Conservation (phyloP, 2,797 vertebrate genomes). For the Pseudochirops corinnae region DNA sequence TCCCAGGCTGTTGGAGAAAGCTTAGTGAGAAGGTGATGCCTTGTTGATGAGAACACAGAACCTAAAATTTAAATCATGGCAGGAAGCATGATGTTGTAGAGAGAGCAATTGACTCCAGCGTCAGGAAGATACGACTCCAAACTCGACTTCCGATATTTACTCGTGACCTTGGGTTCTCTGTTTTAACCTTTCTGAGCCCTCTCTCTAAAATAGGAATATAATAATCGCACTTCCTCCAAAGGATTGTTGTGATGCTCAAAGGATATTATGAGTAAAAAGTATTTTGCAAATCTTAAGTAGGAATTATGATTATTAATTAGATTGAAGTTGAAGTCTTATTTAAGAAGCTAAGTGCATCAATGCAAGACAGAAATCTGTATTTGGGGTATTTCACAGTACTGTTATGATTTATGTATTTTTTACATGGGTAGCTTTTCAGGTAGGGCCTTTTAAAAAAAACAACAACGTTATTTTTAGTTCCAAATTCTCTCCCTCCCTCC, state of each 20-base stretch:
- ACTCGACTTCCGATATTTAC: neutral
- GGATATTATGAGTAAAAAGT: neutral
- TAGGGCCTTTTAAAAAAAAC: neutral
- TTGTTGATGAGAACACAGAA: neutral
- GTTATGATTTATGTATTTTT: neutral
- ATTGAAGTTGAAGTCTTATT: neutral
- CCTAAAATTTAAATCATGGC: neutral
- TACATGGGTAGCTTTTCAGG: neutral
- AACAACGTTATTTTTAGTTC: neutral
- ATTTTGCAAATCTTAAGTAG: neutral
- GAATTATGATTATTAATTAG: neutral
- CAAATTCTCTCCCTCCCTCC: neutral
- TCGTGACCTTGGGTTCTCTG: neutral
- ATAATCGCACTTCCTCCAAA: neutral
- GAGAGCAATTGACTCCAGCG: neutral
- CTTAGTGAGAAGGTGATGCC: too few relatives aligned
- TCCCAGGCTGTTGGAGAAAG: too few relatives aligned
- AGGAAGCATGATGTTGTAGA: neutral
- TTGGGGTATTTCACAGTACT: neutral
- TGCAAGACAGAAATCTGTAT: neutral
- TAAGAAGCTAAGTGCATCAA: neutral
- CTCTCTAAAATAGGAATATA: neutral
- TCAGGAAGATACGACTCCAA: neutral
- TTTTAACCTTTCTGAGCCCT: neutral
- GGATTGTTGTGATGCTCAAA: neutral